Evolutionary conservation across 2,113 vertebrate genomes (phyloP).

Genomic region (Tragelaphus scriptus): DNA sequence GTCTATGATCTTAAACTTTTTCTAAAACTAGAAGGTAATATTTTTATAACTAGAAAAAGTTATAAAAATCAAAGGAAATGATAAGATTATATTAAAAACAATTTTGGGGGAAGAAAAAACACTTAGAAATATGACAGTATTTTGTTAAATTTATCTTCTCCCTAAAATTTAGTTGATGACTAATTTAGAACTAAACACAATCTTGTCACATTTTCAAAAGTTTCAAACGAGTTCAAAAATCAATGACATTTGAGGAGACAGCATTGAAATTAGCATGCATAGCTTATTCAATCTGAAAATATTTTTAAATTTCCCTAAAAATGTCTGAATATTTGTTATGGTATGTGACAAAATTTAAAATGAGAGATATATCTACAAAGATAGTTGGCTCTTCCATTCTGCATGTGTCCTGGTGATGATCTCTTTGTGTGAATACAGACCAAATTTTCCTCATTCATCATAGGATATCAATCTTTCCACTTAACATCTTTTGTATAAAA

Average conservation of each 20-base stretch:
- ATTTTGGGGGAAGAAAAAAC: neutral
- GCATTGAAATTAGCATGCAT: neutral
- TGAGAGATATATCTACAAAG: neutral
- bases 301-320: neutral
- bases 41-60: neutral
- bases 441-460: neutral
- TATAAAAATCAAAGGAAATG: neutral
- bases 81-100: neutral
- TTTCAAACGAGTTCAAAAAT: neutral
- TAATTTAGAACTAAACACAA: neutral
- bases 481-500: neutral
- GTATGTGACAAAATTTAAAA: neutral
- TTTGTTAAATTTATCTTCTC: neutral
- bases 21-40: neutral
- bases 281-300: neutral
- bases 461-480: neutral
- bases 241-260: neutral
- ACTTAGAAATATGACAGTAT: neutral
- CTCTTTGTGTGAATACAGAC: neutral
- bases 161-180: neutral
- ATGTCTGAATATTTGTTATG: neutral
- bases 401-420: neutral
- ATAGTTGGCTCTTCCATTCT: neutral
- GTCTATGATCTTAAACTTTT: neutral
- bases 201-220: neutral